Evolutionary conservation across 2,797 vertebrate species (phyloP).

Genomic region (Taenioides sp.): DNA sequence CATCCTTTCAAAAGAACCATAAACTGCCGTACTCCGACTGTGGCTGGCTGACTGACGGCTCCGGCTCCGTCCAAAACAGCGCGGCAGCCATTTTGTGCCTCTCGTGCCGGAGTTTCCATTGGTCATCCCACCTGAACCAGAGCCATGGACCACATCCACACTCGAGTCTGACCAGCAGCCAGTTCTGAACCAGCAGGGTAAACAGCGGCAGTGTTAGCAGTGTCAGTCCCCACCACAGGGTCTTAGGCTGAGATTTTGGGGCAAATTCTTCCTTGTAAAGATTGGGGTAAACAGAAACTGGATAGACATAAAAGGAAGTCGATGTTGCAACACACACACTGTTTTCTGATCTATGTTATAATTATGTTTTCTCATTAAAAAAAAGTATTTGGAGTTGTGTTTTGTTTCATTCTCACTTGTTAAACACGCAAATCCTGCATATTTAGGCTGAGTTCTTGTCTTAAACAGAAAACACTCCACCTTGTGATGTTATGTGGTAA

Average conservation of each 20-base stretch:
- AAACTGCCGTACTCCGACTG: conserved; percentile 30
- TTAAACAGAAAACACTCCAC: too few species aligned
- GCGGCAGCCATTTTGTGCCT: conserved; percentile 50
- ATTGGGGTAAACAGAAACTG: conserved; percentile 60
- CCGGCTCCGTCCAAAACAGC: conserved; percentile 42
- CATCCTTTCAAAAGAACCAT: conserved; percentile 22
- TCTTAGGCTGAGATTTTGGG: conserved; percentile 67
- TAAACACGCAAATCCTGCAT: too few species aligned
- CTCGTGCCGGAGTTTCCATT: conserved; percentile 60
- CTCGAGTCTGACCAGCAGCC: conserved; percentile 63
- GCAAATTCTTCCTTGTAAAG: conserved; percentile 69
- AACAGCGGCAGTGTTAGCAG: conserved; percentile 66
- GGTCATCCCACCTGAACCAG: conserved; percentile 74
- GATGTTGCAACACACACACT: not conserved
- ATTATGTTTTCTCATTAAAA: too few species aligned
- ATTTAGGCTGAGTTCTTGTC: too few species aligned
- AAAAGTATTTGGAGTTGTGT: too few species aligned
- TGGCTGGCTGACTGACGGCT: conserved; percentile 19
- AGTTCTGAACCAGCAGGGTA: conserved; percentile 65
- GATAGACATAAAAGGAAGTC: conserved; percentile 42
- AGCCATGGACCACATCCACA: conserved; percentile 55
- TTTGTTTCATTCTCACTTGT: too few species aligned
- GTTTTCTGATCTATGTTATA: too few species aligned
- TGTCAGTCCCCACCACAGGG: conserved; percentile 62
- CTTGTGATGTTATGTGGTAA: too few species aligned